Evolutionary conservation across 2,888 invertebrate genomes (phyloP), one percentile per base, ranked within the genome.

Genomic region (Litoditis marina): DNA sequence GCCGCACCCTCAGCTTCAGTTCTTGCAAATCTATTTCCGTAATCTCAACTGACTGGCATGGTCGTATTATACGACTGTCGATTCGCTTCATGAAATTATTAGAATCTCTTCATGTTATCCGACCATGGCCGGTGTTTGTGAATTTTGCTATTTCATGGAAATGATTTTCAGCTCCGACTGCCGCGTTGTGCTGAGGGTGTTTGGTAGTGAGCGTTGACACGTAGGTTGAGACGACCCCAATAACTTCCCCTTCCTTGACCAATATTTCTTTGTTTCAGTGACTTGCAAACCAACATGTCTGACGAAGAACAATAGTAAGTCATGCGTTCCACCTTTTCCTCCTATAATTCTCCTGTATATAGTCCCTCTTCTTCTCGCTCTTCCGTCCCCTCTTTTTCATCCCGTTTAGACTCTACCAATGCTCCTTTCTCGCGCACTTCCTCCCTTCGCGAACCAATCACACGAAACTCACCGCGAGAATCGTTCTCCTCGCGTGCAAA

Each of bases 271-370:
- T 30, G 31, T 57, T 57, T 57, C 57, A 57, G 57, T 49, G 46
- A 19, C 57, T 49, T 27, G 46, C 58, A 58, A 47, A 49, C 65
- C 60, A 72, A 60, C 64, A 77, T 77, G 77, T 75, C 74, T 66
- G 76, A 74, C 72, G 77, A 74, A 66, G 77, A 76, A 62, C 74
- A 74, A 70, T 75, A 73, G 76, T 76, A 69, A 74, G 77, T 76
- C 66, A 71, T 71, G 71, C 66, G 71, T 65, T 66, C 68, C 53
- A 71, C 65, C 65, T 69, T 68, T 63, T 64, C 63, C 50, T 66
- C 71, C 57, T 68, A 61, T 27, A 65, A 60, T 62, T 67, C 60
- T 27, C 28, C 19, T 47, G 32, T 57, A 47, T 27, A 36, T 47
- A 57, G 57, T 27, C 57, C 57, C 34, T 32, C 32, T 49, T 49